phyloP scores from a whole-genome alignment of 2,888 invertebrate genomes.

The Drosophila greeni region DNA sequence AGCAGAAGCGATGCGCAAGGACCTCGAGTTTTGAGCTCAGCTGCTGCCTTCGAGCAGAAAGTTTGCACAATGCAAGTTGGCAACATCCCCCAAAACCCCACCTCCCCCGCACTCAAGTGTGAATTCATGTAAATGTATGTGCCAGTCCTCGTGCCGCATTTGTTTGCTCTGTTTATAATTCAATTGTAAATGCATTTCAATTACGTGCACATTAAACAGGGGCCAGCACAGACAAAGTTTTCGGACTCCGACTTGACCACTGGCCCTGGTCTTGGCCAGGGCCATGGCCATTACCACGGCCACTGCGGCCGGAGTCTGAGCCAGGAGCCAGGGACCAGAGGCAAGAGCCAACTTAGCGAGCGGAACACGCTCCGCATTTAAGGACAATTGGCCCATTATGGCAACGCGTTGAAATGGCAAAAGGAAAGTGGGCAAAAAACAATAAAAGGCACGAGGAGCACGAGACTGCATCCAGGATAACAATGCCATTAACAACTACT shows the following conservation, averaged over 20 bases:
- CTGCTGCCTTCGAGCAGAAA: conserved; percentile 49
- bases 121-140: conserved; percentile 52
- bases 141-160: conserved; percentile 47
- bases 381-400: conserved; percentile 74
- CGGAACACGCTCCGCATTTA: conserved; percentile 57
- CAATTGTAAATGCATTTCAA: conserved; percentile 75
- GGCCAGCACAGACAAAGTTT: conserved; percentile 50
- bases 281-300: conserved; percentile 24
- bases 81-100: conserved; percentile 15
- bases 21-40: conserved; percentile 48
- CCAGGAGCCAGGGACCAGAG: conserved; percentile 1
- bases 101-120: conserved; percentile 36
- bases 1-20: conserved; percentile 12
- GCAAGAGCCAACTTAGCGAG: conserved; percentile 45
- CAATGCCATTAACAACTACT: conserved; percentile 52
- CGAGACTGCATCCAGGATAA: conserved; percentile 32
- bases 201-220: conserved; percentile 73
- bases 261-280: conserved; percentile 57
- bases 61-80: conserved; percentile 60
- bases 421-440: conserved; percentile 56
- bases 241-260: conserved; percentile 67
- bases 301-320: conserved; percentile 35
- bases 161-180: conserved; percentile 72
- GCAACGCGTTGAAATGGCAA: conserved; percentile 74
- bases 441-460: conserved; percentile 11